A percentile compares a stretch with the other conserved stretches of the same genome.
phyloP scores from a whole-genome alignment of 2,888 invertebrate genomes.

The Pollenia labialis region DNA sequence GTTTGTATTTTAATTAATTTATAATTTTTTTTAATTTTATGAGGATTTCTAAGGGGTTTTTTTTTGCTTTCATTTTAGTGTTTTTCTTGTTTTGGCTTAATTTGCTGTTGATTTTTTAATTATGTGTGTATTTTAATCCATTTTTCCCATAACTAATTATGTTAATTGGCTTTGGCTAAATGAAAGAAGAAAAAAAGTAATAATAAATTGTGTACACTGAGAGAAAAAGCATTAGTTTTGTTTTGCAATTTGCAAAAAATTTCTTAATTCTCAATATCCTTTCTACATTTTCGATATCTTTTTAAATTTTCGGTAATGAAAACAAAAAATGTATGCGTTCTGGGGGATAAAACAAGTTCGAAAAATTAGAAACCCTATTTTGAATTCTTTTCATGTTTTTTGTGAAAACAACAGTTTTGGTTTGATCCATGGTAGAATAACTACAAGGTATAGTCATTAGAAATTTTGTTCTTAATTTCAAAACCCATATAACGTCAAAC shows the following conservation, averaged over 20 bases:
- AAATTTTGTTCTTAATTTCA: no score
- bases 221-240: not conserved
- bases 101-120: constrained; percentile 47
- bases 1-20: constrained; percentile 45
- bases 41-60: constrained; percentile 6
- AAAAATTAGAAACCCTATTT: not conserved
- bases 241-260: no score
- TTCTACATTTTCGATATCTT: no score
- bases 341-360: not conserved
- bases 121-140: constrained; percentile 57
- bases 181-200: constrained; percentile 20
- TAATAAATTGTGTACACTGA: constrained; percentile 41
- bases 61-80: not conserved
- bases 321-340: not conserved
- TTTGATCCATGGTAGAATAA: no score
- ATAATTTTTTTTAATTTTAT: constrained; percentile 32
- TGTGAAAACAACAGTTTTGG: no score
- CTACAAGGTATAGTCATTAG: no score
- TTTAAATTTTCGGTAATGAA: no score
- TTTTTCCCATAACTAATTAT: constrained; percentile 70
- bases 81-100: not conserved
- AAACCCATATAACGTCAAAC: no score
- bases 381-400: no score
- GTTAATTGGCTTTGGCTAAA: constrained; percentile 67
- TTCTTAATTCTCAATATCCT: no score